Base-by-base conservation (phyloP, 2,113 vertebrate species). In the Hemicordylus capensis region DNA sequence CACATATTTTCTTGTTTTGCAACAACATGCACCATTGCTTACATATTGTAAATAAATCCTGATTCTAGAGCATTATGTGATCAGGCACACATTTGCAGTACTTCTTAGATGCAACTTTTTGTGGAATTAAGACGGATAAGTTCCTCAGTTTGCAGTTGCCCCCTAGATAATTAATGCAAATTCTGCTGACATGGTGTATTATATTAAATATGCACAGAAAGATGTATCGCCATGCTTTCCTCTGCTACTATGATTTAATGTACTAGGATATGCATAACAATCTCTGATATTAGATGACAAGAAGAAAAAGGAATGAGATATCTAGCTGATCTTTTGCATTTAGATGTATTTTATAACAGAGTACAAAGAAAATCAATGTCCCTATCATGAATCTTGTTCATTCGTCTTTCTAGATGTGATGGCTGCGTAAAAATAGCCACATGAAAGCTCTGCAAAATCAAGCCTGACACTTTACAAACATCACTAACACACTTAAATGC, bases 301-400 rank as follows among this genome's bases (percentile, higher is more conserved):
- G 78, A 85, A 90, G 87, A 83, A 37, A 89, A 58, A 84, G 92
- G 88, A 93, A 89, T 92, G 90, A 93, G 84, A 91, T 76, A 86
- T 86, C 88, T 70, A 82, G 72, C 77, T 90, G 89, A 74, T 88
- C 77, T 91, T 91, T 89, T 93, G 88, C 91, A 87, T 90, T 93
- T 91, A 91, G 88, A 89, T 89, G 81, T 90, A 87, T 89, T 93
- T 94, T 94, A 91, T 90, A 91, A 85, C 87, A 85, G 79, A 82
- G 54, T 81, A 92, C 90, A 94, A 94, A 95, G 91, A 91, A 94
- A 94, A 95, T 94, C 93, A 93, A 94, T 95, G 93, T 85, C 89
- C 87, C 75, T 86, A 92, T 95, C 90, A 93, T 90, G 93, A 94
- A 93, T 94, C 91, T 91, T 92, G 77, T 85, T 88, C 90, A 92